phyloP scores from a whole-genome alignment of 2,888 invertebrate species.

The Teleogryllus oceanicus region DNA sequence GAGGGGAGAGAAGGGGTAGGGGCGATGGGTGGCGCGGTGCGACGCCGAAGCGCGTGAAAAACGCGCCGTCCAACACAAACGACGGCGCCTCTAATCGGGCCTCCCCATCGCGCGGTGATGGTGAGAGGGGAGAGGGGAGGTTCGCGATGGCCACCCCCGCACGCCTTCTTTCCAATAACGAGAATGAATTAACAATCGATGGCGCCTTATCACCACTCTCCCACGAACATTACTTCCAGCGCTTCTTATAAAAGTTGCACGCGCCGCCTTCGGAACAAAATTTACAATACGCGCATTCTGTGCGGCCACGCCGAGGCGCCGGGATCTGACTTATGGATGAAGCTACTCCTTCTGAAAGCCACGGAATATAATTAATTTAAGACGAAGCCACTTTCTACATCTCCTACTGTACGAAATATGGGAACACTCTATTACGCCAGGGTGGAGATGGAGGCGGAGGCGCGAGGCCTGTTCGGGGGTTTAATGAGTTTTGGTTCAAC shows the following conservation, averaged over 20 bases:
- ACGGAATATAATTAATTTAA: slow-evolving; percentile 2
- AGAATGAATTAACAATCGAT: slow-evolving; percentile 1
- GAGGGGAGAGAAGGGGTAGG: neutral
- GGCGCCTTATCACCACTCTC: neutral
- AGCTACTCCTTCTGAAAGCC: slow-evolving; percentile 11
- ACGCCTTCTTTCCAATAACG: neutral
- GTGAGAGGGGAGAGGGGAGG: too few relatives aligned
- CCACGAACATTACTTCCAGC: neutral
- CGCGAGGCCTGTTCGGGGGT: neutral
- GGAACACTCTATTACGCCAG: neutral
- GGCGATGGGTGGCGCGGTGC: neutral
- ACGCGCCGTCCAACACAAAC: neutral
- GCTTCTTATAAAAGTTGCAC: neutral
- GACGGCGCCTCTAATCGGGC: neutral
- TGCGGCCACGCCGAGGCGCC: neutral
- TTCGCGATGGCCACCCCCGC: too few relatives aligned
- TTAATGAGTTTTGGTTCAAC: neutral
- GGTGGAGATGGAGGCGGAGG: neutral
- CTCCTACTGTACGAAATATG: slow-evolving; percentile 9
- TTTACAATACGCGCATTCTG: neutral
- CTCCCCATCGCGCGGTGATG: too few relatives aligned
- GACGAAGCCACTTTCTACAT: slow-evolving; percentile 6
- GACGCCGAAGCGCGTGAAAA: neutral
- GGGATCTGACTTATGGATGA: neutral
- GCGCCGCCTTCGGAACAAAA: neutral